A percentile compares a stretch with the other conserved stretches of the same genome.
phyloP scores from a whole-genome alignment of 1,140 invertebrate species.

The Eueides isabella region DNA sequence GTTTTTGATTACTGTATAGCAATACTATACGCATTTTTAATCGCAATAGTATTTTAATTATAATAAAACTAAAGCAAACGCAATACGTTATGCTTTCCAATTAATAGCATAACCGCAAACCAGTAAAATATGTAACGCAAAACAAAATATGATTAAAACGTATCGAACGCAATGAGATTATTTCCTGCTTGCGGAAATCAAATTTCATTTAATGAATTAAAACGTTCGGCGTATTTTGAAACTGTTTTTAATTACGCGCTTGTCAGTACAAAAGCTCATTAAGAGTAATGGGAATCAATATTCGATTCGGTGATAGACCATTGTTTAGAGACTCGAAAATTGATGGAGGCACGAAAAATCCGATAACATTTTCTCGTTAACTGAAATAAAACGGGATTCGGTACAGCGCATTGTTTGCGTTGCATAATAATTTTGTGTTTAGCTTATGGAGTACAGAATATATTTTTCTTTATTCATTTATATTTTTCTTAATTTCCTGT shows the following conservation, averaged over 20 bases:
- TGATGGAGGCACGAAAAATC: conserved; percentile 21
- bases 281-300: conserved; percentile 34
- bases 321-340: conserved; percentile 37
- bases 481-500: not conserved
- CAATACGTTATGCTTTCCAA: not conserved
- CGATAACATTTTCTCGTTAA: conserved; percentile 17
- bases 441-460: not conserved
- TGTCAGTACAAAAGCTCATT: conserved; percentile 39
- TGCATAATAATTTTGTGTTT: conserved; percentile 10
- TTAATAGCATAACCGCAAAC: conserved; percentile 2
- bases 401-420: conserved; percentile 6
- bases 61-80: not conserved
- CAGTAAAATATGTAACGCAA: conserved; percentile 15
- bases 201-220: conserved; percentile 40
- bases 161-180: conserved; percentile 31
- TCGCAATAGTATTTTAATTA: not conserved
- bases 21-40: not conserved
- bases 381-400: conserved; percentile 4
- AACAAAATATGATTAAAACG: conserved; percentile 34
- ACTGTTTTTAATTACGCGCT: conserved; percentile 40
- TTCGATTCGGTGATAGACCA: conserved; percentile 36
- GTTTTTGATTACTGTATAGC: not conserved
- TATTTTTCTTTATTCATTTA: not conserved
- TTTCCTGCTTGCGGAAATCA: conserved; percentile 34
- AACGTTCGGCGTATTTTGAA: conserved; percentile 34